These are phyloP conservation scores for Aromia moschata DNA, from an alignment of 2,888 invertebrate species.

Conservation along the genomic window DNA sequence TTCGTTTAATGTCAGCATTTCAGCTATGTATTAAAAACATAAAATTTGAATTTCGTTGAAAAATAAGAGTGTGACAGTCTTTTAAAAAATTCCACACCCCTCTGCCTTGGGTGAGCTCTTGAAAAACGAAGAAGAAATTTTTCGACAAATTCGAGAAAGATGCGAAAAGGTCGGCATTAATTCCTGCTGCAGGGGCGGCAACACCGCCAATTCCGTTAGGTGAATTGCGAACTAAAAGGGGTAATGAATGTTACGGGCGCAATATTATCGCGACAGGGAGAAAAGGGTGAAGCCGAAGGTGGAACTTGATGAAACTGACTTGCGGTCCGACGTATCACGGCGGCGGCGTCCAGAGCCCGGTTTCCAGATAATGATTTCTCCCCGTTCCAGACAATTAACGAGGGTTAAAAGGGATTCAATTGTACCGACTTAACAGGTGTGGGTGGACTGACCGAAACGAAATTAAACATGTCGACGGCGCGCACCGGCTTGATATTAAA, in stretches of 20 bases:
- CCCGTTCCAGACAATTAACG: conserved; percentile 63
- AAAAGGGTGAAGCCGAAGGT: conserved; percentile 33
- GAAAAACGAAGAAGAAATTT: too few relatives aligned
- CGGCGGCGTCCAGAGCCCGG: conserved; percentile 49
- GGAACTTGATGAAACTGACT: conserved; percentile 52
- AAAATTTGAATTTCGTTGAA: too few relatives aligned
- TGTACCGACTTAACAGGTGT: conserved; percentile 63
- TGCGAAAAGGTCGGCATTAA: too few relatives aligned
- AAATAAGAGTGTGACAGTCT: too few relatives aligned
- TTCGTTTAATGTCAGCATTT: too few relatives aligned
- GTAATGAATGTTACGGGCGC: conserved; percentile 21
- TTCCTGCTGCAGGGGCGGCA: too few relatives aligned
- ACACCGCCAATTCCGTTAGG: conserved; percentile 11
- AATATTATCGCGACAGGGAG: conserved; percentile 21
- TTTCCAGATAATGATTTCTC: conserved; percentile 61
- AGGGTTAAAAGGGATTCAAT: conserved; percentile 63
- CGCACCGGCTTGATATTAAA: conserved; percentile 31
- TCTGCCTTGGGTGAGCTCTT: too few relatives aligned
- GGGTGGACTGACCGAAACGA: conserved; percentile 59
- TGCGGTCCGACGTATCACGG: conserved; percentile 60
- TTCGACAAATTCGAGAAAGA: too few relatives aligned
- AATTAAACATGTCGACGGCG: conserved; percentile 57
- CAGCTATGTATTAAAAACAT: too few relatives aligned
- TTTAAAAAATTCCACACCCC: too few relatives aligned
- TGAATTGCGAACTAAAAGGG: conserved; percentile 16